Base-by-base conservation (phyloP, 1,140 invertebrate species). In the Anoplolepis gracilipes region DNA sequence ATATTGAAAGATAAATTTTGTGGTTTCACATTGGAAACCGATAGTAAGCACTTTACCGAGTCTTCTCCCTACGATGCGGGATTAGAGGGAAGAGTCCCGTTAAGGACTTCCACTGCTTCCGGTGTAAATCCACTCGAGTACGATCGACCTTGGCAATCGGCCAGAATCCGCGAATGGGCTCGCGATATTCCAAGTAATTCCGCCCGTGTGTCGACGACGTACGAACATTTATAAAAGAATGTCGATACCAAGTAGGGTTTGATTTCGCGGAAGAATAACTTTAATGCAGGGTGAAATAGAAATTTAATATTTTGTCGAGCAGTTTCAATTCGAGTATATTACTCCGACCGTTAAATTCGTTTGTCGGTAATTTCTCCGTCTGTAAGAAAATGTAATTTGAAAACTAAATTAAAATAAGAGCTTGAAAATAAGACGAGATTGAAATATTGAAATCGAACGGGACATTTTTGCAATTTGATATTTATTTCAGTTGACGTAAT, bases 141-240 rank as follows among this genome's bases (percentile, higher is more conserved):
- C 75, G 84, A 82, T 82, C 84, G 84, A 82, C 84, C 84, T 70
- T 82, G 76, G 84, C 84, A n/a, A 85, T 59, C 76, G 61, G 84
- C 84, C 84, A 85, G 84, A 81, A 85, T 85, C 42, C 84, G 84
- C 84, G 84, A 79, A 82, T 73, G 78, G 67, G 61, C 84, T 81
- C 62, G 73, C 84, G 49, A 77, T 85, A 85, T 85, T 59, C 73
- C 75, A 57, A 78, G 78, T 42, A 73, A 82, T 82, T 82, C 25
- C 67, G 78, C n/a, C 16, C 42, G 36, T 69, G 78, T 81, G 65
- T 72, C 53, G 78, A 59, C 78, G 78, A 81, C 78, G 67, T 82
- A 30, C 65, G 78, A 82, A 73, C 78, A 82, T 82, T 82, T 82
- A 82, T 82, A 82, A 82, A 82, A 73, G 67, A 36, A 73, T 82